Conservation (phyloP, 2,113 vertebrate genomes). For the Chaetorhynchus papuensis region DNA sequence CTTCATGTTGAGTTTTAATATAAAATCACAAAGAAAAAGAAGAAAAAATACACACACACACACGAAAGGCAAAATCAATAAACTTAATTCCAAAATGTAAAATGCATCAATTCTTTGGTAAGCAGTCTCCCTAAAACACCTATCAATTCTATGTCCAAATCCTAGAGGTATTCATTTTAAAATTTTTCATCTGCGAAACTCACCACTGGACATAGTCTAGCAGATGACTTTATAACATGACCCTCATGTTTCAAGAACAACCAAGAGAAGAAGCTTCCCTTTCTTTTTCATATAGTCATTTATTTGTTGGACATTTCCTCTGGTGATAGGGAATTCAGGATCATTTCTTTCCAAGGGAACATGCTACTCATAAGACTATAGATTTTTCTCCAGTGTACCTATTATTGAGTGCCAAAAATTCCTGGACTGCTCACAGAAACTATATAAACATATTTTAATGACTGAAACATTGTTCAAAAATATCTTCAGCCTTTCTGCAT, state of each 20-base stretch:
- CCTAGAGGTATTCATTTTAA: neutral
- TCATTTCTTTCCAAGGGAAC: neutral
- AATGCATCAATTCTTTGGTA: neutral
- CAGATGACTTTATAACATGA: neutral
- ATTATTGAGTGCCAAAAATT: neutral
- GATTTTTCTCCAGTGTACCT: neutral
- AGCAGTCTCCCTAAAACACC: neutral
- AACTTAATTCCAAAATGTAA: neutral
- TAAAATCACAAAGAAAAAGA: neutral
- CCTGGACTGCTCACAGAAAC: neutral
- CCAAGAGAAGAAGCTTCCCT: neutral
- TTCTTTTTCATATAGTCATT: neutral
- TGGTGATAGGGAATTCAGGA: neutral
- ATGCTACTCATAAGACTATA: neutral
- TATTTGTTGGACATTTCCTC: neutral
- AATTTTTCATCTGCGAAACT: neutral
- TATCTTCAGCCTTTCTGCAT: neutral
- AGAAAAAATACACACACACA: neutral
- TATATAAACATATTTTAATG: neutral
- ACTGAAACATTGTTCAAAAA: neutral
- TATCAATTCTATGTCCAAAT: neutral
- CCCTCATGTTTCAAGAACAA: neutral
- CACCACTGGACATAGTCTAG: neutral
- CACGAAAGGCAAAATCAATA: fast-evolving
- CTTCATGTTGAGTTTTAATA: neutral